phyloP scores from a whole-genome alignment of 2,113 vertebrate genomes.

The Reinhardtius hippoglossoides region DNA sequence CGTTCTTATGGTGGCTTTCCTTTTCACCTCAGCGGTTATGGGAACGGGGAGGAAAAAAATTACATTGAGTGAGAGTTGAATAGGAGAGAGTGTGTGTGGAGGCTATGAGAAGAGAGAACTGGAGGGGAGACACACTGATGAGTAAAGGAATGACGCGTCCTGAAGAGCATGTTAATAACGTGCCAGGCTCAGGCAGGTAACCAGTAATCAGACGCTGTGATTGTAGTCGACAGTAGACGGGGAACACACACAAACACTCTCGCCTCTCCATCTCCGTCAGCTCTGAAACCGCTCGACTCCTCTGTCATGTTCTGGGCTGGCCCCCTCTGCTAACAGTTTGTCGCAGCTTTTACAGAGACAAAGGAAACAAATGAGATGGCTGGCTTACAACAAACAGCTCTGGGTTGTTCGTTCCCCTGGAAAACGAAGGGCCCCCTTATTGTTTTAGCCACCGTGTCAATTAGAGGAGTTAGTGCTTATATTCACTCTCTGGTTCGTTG shows the following conservation, averaged over 20 bases:
- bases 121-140: constrained; percentile 56
- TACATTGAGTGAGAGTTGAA: constrained; percentile 22
- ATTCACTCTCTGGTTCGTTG: constrained; percentile 48
- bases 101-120: constrained; percentile 33
- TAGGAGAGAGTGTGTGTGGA: constrained; percentile 12
- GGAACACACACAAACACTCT: constrained; percentile 50
- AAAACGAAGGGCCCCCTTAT: constrained; percentile 60
- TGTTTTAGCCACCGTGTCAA: constrained; percentile 54
- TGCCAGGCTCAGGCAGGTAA: constrained; percentile 69
- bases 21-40: constrained; percentile 69
- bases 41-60: constrained; percentile 4
- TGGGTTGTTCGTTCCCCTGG: constrained; percentile 62
- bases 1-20: constrained; percentile 69
- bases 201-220: constrained; percentile 75
- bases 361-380: constrained; percentile 76
- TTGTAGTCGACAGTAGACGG: constrained; percentile 60
- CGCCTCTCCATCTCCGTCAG: constrained; percentile 65
- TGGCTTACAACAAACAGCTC: constrained; percentile 73
- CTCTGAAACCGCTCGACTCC: constrained; percentile 48
- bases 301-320: constrained; percentile 62
- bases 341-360: constrained; percentile 69
- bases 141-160: constrained; percentile 69
- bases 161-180: constrained; percentile 75
- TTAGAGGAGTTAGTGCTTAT: constrained; percentile 61
- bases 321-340: constrained; percentile 67